A percentile compares a stretch with the other conserved stretches of the same genome.
Conservation (phyloP, 2,113 vertebrate genomes). For the Carassius auratus region DNA sequence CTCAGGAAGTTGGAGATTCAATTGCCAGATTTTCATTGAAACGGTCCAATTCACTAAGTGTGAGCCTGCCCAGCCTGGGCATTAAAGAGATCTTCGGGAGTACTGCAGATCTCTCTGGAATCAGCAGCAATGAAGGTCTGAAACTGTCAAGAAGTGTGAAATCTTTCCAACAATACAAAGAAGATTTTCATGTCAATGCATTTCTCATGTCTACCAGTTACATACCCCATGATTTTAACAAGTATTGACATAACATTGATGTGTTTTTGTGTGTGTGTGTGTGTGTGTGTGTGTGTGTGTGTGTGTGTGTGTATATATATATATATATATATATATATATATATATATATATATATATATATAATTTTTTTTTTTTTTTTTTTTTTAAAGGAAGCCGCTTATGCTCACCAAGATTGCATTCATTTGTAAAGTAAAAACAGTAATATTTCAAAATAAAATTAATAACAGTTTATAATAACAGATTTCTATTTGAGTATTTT, state of each 20-base stretch:
- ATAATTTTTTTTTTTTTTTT: no score
- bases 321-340: no score
- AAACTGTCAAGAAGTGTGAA: slow-evolving; percentile 78
- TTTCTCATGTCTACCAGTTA: slow-evolving; percentile 1
- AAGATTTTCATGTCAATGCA: not conserved
- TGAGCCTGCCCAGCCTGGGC: slow-evolving; percentile 75
- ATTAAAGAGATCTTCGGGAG: slow-evolving; percentile 77
- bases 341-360: no score
- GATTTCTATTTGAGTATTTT: no score
- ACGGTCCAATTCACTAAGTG: slow-evolving; percentile 78
- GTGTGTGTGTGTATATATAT: no score
- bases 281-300: no score
- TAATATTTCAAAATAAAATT: no score
- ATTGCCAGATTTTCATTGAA: slow-evolving; percentile 84
- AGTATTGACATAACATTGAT: not conserved
- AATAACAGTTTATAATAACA: no score
- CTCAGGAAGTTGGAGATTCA: slow-evolving; percentile 85
- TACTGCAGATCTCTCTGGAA: slow-evolving; percentile 75
- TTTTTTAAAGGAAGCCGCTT: no score
- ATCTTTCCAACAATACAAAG: not conserved
- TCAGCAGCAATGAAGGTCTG: slow-evolving; percentile 69
- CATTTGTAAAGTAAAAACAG: no score
- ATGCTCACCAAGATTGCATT: no score
- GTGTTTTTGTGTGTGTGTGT: no score
- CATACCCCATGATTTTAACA: not conserved